Evolutionary conservation across 2,113 vertebrate genomes (phyloP).

Genomic region (Nothobranchius kuhntae): DNA sequence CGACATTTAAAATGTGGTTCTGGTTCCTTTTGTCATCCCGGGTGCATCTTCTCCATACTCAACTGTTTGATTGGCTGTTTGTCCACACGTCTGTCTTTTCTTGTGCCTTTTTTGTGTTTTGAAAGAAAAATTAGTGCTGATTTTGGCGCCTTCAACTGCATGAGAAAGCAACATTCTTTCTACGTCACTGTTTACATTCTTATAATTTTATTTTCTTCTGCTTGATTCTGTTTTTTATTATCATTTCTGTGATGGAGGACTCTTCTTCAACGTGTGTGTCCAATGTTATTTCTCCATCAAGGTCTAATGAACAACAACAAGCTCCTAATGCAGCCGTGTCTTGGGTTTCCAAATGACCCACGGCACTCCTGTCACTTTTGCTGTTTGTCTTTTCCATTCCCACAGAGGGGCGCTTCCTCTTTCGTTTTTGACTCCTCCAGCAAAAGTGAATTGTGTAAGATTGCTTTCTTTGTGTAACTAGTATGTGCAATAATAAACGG

Average conservation of each 20-base stretch:
- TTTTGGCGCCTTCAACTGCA: neutral
- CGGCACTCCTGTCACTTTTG: slow-evolving; percentile 24
- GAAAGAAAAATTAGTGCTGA: too few relatives aligned
- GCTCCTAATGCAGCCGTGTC: slow-evolving; percentile 13
- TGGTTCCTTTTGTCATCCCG: slow-evolving; percentile 35
- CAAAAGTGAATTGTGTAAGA: slow-evolving; percentile 69
- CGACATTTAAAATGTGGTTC: slow-evolving; percentile 38
- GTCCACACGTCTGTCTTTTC: too few relatives aligned
- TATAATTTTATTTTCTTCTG: neutral
- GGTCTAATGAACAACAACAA: slow-evolving; percentile 23
- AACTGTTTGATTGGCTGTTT: too few relatives aligned
- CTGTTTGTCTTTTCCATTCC: slow-evolving; percentile 58
- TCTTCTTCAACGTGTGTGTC: neutral
- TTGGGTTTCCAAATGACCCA: slow-evolving; percentile 34
- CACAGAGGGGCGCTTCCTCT: slow-evolving; percentile 57
- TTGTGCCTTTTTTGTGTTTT: too few relatives aligned
- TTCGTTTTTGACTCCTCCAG: slow-evolving; percentile 43
- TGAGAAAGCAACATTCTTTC: neutral
- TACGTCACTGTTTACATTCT: neutral
- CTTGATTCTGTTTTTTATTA: neutral
- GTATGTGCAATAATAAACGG: slow-evolving; percentile 72
- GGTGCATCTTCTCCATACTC: too few relatives aligned
- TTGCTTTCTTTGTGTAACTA: slow-evolving; percentile 69
- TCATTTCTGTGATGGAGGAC: neutral
- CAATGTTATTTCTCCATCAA: slow-evolving; percentile 13